phyloP scores from a whole-genome alignment of 2,888 invertebrate species.

The Rhogogaster chlorosoma region DNA sequence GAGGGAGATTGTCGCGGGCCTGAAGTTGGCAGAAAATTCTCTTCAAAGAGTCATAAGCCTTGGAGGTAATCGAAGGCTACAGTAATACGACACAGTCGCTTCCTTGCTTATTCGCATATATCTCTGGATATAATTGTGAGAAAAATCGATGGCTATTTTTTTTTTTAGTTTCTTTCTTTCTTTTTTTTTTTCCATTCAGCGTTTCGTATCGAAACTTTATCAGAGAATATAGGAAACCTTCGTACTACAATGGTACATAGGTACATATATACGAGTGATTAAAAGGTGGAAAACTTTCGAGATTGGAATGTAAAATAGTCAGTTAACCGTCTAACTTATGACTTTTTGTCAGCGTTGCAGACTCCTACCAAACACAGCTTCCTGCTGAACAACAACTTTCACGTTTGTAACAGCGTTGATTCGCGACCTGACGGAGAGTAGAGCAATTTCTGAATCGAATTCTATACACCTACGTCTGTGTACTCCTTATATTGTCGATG shows the following conservation, averaged over 20 bases:
- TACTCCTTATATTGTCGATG: not conserved
- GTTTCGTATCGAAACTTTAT: not conserved
- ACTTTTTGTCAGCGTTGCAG: constrained; percentile 3
- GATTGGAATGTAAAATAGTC: constrained; percentile 23
- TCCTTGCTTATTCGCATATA: not conserved
- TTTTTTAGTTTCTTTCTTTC: too few relatives aligned
- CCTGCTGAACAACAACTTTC: constrained; percentile 24
- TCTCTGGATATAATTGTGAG: not conserved
- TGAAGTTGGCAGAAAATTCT: not conserved
- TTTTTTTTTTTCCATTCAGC: not conserved
- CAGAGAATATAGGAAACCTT: not conserved
- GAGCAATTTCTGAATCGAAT: not conserved
- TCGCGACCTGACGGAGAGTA: not conserved
- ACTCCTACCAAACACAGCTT: constrained; percentile 29
- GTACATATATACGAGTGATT: not conserved
- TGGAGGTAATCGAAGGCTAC: not conserved
- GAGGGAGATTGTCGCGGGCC: not conserved
- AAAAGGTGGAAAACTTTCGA: constrained; percentile 25
- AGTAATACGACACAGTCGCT: not conserved
- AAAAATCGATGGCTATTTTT: not conserved
- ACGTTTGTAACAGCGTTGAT: not conserved
- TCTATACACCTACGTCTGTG: not conserved
- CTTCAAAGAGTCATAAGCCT: not conserved
- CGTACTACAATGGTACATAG: not conserved
- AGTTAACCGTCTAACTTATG: not conserved